Base-by-base conservation (phyloP, 2,888 invertebrate genomes). In the Scaptodrosophila latifasciaeformis region DNA sequence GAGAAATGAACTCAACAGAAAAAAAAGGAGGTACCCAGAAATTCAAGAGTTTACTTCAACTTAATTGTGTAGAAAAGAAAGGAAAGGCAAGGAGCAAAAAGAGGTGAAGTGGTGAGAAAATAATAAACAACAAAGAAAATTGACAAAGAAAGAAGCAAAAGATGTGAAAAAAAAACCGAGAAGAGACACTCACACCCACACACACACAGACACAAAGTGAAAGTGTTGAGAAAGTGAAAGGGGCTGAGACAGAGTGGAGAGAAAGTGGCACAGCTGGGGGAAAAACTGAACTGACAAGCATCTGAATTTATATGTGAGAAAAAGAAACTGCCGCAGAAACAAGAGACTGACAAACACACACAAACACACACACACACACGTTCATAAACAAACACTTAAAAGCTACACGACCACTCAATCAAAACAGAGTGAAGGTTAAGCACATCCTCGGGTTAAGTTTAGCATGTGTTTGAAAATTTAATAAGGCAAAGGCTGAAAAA, bases 391-490 rank as follows among this genome's bases (percentile, higher is more conserved):
- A 75, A 75, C 72, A 78, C 78, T 72, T 75, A 31, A 34, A 59
- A 49, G 62, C 37, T 17, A 37, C 37, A 37, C 37, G 37, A 19
- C 67, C 74, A 78, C 74, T 74, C 76, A 75, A 79, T 74, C 79
- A 74, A 65, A 76, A 75, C 65, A 69, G 72, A 67, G 78, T 64
- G 76, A 74, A 74, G 74, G 74, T 79, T 74, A 74, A 74, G 79
- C 67, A 72, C 63, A 72, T 58, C 67, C 79, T 75, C 56, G 75
- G 78, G 78, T 64, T 72, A 77, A 75, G 78, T 77, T 77, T 74
- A 78, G 69, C 72, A 71, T 74, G 72, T 74, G 72, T 78, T 70
- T 77, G 72, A 75, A 72, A 72, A 72, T 77, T 75, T 77, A 72
- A 72, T 72, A 72, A 77, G 72, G 59, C 65, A 57, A 40, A n/a